A percentile compares a stretch with the other conserved stretches of the same genome.
These are phyloP conservation scores for Syrrhaptes paradoxus DNA, from an alignment of 2,113 vertebrate species.

Conservation along the genomic window DNA sequence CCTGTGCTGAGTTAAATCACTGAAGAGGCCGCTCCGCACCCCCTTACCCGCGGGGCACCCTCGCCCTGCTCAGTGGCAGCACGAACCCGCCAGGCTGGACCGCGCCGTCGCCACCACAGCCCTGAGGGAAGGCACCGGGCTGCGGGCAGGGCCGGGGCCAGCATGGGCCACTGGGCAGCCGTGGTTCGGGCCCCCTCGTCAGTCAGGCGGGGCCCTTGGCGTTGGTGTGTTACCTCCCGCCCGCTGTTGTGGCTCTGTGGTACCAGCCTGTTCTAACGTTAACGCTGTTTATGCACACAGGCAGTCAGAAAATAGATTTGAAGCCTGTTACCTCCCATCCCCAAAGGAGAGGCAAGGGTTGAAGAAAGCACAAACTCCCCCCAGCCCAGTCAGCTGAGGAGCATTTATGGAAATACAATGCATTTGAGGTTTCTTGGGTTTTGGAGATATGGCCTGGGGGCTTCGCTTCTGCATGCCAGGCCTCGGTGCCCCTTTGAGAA, in stretches of 20 bases:
- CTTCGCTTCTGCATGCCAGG: background rate
- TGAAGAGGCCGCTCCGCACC: background rate
- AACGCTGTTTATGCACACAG: background rate
- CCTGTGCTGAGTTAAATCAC: accelerated
- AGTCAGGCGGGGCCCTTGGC: background rate
- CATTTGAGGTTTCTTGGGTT: conserved; percentile 41
- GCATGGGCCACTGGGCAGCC: background rate
- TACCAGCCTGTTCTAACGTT: accelerated
- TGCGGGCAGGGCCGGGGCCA: background rate
- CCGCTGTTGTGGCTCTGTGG: background rate
- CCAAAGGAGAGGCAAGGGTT: background rate
- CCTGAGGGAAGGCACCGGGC: background rate
- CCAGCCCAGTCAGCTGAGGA: conserved; percentile 16
- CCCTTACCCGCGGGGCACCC: accelerated
- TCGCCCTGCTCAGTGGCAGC: accelerated
- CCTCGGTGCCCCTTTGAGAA: background rate
- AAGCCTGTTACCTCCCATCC: background rate
- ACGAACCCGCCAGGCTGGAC: accelerated
- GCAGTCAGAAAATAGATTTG: background rate
- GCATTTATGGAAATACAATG: conserved; percentile 39
- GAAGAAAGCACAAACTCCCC: background rate
- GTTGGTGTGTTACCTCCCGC: background rate
- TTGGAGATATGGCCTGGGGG: background rate
- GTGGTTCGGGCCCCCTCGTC: accelerated
- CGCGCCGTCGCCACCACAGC: accelerated